Conservation (phyloP, 2,113 vertebrate genomes). For the Arenaria interpres region DNA sequence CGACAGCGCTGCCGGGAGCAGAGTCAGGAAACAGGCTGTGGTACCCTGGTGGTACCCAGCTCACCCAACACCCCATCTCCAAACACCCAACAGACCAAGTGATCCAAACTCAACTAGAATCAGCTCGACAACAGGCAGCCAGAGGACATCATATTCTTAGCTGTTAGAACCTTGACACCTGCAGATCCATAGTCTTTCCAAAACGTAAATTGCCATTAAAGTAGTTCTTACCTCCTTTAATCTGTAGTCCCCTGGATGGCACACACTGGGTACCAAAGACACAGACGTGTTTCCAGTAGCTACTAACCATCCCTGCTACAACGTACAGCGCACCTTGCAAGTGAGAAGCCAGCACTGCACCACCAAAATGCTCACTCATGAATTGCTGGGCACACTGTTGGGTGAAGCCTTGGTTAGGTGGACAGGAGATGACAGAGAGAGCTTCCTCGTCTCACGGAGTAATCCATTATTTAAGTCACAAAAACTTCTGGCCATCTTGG, state of each 20-base stretch:
- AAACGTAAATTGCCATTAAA: rapidly evolving
- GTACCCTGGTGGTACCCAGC: neutral
- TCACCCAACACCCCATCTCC: rapidly evolving
- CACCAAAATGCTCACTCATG: no score
- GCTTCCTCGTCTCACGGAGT: neutral
- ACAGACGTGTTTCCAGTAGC: neutral
- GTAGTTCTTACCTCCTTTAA: neutral
- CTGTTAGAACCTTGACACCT: no score
- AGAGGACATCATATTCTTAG: rapidly evolving
- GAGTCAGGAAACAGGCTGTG: no score
- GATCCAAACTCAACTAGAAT: neutral
- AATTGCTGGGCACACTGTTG: neutral
- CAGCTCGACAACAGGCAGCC: neutral
- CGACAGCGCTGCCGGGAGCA: neutral
- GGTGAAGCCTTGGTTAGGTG: neutral
- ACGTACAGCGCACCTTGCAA: neutral
- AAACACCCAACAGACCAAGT: rapidly evolving
- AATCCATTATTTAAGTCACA: neutral
- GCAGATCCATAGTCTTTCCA: neutral
- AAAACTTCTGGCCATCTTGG: neutral
- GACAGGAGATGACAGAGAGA: neutral
- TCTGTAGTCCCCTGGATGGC: neutral
- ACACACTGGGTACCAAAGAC: no score
- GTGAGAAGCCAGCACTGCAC: neutral
- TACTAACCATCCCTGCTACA: no score